A percentile compares a stretch with the other conserved stretches of the same genome.
These are phyloP conservation scores for Fabriciana adippe DNA, from an alignment of 2,888 invertebrate species.

Conservation along the genomic window DNA sequence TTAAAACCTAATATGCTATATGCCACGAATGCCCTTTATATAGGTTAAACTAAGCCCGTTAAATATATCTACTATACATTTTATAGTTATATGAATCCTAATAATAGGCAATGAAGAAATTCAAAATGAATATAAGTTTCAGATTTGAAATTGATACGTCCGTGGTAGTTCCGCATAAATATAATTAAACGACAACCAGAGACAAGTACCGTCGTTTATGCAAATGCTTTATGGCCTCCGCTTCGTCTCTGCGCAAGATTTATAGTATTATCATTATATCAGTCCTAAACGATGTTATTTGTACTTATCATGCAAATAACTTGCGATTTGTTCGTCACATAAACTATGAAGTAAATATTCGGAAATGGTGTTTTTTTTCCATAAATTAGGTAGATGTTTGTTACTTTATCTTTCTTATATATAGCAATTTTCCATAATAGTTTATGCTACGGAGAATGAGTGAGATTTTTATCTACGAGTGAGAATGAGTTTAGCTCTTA, in stretches of 20 bases:
- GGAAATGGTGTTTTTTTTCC: not conserved
- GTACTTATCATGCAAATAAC: conserved; percentile 10
- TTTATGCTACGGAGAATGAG: too few relatives aligned
- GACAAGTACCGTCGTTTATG: conserved; percentile 57
- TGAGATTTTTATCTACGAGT: too few relatives aligned
- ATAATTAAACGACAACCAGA: conserved; percentile 53
- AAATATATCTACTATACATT: too few relatives aligned
- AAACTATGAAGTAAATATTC: not conserved
- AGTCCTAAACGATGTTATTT: conserved; percentile 21
- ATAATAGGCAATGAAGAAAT: not conserved
- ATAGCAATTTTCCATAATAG: too few relatives aligned
- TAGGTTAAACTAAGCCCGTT: too few relatives aligned
- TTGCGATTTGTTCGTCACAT: not conserved
- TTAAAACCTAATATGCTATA: too few relatives aligned
- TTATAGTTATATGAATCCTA: not conserved
- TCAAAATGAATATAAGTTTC: conserved; percentile 6
- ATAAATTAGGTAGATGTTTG: too few relatives aligned
- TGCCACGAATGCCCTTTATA: too few relatives aligned
- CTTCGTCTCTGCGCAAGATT: conserved; percentile 49
- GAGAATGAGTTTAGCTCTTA: too few relatives aligned
- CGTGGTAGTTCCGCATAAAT: conserved; percentile 44
- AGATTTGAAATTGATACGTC: conserved; percentile 40
- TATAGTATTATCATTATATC: conserved; percentile 45
- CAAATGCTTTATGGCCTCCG: conserved; percentile 59
- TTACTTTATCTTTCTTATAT: too few relatives aligned